Conservation (phyloP, 92 coral and sea anemone genomes). For the Epizoanthus ramosus region DNA sequence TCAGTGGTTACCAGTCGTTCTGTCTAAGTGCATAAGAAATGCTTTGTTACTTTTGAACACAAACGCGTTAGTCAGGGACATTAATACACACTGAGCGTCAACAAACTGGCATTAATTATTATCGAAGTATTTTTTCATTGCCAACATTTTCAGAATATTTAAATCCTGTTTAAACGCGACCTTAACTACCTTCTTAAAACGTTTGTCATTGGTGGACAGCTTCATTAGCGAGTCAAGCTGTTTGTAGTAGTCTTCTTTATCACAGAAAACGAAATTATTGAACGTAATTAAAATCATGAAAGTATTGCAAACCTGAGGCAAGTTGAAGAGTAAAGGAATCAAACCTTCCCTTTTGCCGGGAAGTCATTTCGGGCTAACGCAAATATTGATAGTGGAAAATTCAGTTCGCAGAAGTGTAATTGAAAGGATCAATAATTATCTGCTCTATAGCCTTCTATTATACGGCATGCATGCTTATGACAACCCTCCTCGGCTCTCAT, state of each 20-base stretch:
- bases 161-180: neutral
- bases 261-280: too few relatives aligned
- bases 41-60: slow-evolving; percentile 9
- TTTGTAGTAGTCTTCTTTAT: too few relatives aligned
- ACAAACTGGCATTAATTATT: slow-evolving; percentile 5
- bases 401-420: slow-evolving; percentile 17
- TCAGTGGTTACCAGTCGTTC: neutral
- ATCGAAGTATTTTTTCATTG: neutral
- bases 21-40: slow-evolving; percentile 1
- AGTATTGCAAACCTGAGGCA: too few relatives aligned
- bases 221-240: too few relatives aligned
- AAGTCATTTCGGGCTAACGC: neutral
- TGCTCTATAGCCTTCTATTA: neutral
- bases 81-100: slow-evolving; percentile 7
- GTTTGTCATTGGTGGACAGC: too few relatives aligned
- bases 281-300: too few relatives aligned
- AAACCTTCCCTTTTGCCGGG: neutral
- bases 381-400: neutral
- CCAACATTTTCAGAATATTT: neutral
- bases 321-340: neutral
- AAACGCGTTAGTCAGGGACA: slow-evolving; percentile 35
- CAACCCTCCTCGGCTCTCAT: neutral
- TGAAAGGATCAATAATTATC: neutral
- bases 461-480: neutral
- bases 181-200: neutral